Evolutionary conservation across 2,797 vertebrate species (phyloP).

Genomic region (Chiroxiphia lanceolata): DNA sequence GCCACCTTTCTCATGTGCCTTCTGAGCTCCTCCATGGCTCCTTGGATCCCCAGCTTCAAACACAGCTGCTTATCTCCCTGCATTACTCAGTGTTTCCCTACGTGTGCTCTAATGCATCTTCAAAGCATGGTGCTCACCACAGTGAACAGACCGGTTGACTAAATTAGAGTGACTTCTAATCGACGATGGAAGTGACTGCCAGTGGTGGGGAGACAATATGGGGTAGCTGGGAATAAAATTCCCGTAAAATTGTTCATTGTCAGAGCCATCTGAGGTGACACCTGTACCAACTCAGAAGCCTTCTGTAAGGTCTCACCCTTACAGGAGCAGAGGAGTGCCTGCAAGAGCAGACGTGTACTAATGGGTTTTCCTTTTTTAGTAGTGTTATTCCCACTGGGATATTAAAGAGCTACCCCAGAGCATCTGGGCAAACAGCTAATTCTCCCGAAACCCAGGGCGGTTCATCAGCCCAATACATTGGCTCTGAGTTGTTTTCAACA

Average conservation of each 20-base stretch:
- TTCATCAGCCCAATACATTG: neutral
- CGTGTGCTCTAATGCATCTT: conserved; percentile 27
- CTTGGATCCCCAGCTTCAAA: conserved; percentile 60
- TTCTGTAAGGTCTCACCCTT: conserved; percentile 13
- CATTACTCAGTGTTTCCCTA: conserved; percentile 45
- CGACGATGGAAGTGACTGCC: neutral
- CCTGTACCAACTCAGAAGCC: neutral
- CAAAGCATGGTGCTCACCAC: conserved; percentile 2
- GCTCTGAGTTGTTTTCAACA: neutral
- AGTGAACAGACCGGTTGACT: conserved; percentile 59
- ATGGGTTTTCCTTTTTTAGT: conserved; percentile 61
- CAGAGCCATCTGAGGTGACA: neutral
- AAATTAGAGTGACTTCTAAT: conserved; percentile 15
- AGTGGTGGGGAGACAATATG: neutral
- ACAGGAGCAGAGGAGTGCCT: neutral
- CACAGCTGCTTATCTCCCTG: conserved; percentile 58
- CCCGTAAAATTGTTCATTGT: neutral
- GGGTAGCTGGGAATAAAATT: neutral
- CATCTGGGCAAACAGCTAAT: conserved; percentile 46
- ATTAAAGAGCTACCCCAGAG: conserved; percentile 50
- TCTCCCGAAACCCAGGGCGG: neutral
- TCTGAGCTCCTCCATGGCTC: neutral
- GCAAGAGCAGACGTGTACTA: conserved; percentile 60
- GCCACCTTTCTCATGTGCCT: neutral
- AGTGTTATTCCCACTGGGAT: conserved; percentile 32